Evolutionary conservation across 2,113 vertebrate species (phyloP), one percentile per base, ranked within the genome.

Genomic region (Uropsilus gracilis): DNA sequence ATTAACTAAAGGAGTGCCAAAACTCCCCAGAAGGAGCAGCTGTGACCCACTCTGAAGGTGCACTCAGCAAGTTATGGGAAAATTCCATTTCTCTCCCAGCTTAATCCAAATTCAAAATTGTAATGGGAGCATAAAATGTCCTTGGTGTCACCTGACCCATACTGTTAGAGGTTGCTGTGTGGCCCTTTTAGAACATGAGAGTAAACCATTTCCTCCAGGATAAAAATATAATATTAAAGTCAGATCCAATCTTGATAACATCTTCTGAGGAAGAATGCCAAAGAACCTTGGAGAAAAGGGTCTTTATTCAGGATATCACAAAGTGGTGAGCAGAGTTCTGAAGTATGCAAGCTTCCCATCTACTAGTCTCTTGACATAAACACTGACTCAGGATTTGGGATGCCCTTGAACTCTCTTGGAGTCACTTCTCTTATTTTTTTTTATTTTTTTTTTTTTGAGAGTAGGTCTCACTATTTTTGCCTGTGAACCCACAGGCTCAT

Each of bases 1-100:
- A 98, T 98, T 97, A 98, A 97, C 93, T 89, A 90, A 94, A 88
- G 86, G 85, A 76, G 82, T 97, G 95, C 86, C 95, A 97, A 94
- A 94, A 76, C n/a, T 12, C 34, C 34, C 26, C 34, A 16, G 68
- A 34, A 87, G 48, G 90, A 97, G 91, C 89, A 69, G 64, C 63
- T 57, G 69, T 96, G 83, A 93, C 90, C 95, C 94, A 87, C 71
- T 68, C 68, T 96, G 81, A 88, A 94, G 93, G 85, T 93, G n/a
- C 64, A 93, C 90, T 97, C 2, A 55, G 75, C 77, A 94, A 97
- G 50, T 72, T 94, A 96, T 24, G 93, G 44, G 46, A 83, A 86
- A 76, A 4, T 71, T 80, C 91, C 22, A 87, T 66, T 89, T 72
- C 50, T 94, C 96, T 95, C 63, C 64, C 77, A 85, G 76, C 92